Evolutionary conservation across 2,797 vertebrate species (phyloP).

Genomic region (Falco rusticolus): DNA sequence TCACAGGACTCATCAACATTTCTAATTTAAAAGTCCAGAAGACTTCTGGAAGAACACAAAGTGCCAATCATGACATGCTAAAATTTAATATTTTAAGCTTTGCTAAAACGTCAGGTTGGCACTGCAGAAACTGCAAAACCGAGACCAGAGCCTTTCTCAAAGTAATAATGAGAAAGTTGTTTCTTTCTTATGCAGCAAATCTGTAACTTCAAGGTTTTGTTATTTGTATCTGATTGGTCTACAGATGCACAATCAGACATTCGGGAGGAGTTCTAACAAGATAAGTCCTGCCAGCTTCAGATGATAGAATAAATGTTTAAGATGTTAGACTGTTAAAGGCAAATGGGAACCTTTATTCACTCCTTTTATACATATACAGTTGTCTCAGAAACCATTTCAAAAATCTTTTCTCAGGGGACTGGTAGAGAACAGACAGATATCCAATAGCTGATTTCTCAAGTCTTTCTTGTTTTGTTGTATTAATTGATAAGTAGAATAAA

Average conservation of each 20-base stretch:
- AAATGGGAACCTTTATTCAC: background rate
- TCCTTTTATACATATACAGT: background rate
- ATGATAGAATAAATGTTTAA: background rate
- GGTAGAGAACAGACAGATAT: background rate
- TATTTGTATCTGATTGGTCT: background rate
- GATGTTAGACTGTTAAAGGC: background rate
- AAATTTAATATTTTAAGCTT: background rate
- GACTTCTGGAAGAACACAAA: background rate
- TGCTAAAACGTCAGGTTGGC: background rate
- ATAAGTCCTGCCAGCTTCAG: background rate
- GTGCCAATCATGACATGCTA: background rate
- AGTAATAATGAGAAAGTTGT: background rate
- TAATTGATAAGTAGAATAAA: background rate
- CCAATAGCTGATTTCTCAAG: background rate
- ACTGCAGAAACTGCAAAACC: background rate
- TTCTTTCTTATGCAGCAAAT: background rate
- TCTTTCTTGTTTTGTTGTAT: background rate
- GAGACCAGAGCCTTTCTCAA: background rate
- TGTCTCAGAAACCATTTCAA: background rate
- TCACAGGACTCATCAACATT: background rate
- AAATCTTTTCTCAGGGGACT: background rate
- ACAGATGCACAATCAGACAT: background rate
- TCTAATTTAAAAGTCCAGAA: background rate
- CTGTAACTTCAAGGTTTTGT: background rate
- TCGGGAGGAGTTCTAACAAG: background rate